A percentile compares a stretch with the other conserved stretches of the same genome.
Evolutionary conservation across 2,888 invertebrate species (phyloP).

Genomic region (Calliopum simillimum): DNA sequence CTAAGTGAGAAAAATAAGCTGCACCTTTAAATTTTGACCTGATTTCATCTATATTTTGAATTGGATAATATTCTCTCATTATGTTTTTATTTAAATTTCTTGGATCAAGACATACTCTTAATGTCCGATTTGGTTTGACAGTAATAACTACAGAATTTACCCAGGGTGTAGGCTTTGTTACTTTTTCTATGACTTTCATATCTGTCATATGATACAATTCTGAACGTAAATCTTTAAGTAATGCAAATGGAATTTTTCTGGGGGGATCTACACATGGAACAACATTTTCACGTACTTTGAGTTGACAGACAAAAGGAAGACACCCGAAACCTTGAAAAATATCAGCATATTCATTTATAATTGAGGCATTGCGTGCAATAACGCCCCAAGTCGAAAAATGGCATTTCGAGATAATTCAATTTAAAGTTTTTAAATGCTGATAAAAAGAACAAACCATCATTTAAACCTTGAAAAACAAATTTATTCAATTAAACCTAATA

Average conservation of each 20-base stretch:
- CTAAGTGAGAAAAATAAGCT: conserved; percentile 33
- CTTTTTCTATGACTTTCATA: conserved; percentile 25
- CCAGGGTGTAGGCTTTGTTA: conserved; percentile 26
- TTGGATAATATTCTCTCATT: conserved; percentile 29
- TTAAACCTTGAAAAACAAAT: too few relatives aligned
- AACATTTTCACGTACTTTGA: conserved; percentile 8
- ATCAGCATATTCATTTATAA: conserved; percentile 1
- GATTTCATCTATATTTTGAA: conserved; percentile 33
- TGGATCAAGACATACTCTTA: conserved; percentile 23
- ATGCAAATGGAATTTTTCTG: conserved; percentile 27
- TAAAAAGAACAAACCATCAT: too few relatives aligned
- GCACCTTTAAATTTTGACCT: conserved; percentile 30
- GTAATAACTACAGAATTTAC: conserved; percentile 21
- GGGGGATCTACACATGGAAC: conserved; percentile 25
- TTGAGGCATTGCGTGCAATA: too few relatives aligned
- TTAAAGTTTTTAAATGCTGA: too few relatives aligned
- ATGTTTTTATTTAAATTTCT: conserved; percentile 32
- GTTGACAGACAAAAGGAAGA: conserved; percentile 8
- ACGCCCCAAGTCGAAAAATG: too few relatives aligned
- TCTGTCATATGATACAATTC: conserved; percentile 17
- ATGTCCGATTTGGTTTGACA: conserved; percentile 8
- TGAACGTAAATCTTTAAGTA: not conserved
- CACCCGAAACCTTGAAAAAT: not conserved
- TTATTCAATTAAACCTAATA: too few relatives aligned
- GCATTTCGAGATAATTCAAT: too few relatives aligned